These are phyloP conservation scores for Otus scops DNA, from an alignment of 2,797 vertebrate genomes.

Conservation along the genomic window DNA sequence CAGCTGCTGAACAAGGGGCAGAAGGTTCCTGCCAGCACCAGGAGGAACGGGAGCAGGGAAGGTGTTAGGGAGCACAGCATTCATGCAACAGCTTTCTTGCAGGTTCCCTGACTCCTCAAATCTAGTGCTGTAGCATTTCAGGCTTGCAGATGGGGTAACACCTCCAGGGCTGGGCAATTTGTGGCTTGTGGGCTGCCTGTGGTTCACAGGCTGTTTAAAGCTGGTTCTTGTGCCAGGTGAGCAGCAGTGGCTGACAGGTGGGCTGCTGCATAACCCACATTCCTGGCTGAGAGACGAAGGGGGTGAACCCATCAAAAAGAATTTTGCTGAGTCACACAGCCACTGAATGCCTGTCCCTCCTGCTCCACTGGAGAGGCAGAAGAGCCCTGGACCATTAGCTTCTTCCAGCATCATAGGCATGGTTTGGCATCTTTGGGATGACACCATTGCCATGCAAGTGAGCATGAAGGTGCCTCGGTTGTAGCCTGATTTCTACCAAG, in stretches of 20 bases:
- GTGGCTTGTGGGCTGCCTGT: neutral
- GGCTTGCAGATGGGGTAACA: neutral
- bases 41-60: neutral
- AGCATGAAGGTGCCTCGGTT: neutral
- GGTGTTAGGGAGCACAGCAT: neutral
- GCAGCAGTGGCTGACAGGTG: neutral
- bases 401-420: neutral
- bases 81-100: neutral
- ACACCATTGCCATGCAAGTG: rapidly evolving
- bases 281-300: neutral
- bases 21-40: neutral
- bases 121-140: neutral
- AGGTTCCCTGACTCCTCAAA: neutral
- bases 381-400: neutral
- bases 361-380: neutral
- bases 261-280: neutral
- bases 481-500: neutral
- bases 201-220: neutral
- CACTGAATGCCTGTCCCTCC: neutral
- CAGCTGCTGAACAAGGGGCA: neutral
- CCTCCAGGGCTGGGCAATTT: neutral
- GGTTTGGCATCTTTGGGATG: neutral
- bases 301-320: rapidly evolving
- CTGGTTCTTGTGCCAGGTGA: neutral
- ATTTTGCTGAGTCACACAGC: neutral